Percentiles rank a stretch among this genome's conserved stretches.
Evolutionary conservation across 1,140 invertebrate genomes (phyloP).

Genomic region (Pemphigus obesinymphae): DNA sequence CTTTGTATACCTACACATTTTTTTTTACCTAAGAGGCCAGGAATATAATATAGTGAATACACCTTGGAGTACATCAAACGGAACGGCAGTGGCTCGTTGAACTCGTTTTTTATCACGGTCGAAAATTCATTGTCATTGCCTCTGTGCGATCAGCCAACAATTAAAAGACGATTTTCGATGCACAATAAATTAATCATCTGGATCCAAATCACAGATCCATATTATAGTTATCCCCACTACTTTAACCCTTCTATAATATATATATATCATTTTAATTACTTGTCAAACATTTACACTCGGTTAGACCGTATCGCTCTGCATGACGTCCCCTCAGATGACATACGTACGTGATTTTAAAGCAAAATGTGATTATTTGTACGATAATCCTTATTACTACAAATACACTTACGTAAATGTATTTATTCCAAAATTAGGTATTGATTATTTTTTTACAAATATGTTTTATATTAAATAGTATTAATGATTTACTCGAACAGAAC

Average conservation of each 20-base stretch:
- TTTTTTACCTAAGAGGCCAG: too few relatives aligned
- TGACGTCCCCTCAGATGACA: neutral
- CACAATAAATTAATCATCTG: conserved; percentile 40
- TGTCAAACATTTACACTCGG: conserved; percentile 31
- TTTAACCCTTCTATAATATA: neutral
- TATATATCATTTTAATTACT: conserved; percentile 14
- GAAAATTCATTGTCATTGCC: conserved; percentile 24
- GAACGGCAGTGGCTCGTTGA: conserved; percentile 30
- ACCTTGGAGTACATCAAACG: neutral
- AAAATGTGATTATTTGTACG: neutral
- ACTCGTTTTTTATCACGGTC: conserved; percentile 8
- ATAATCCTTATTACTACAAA: too few relatives aligned
- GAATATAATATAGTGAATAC: neutral
- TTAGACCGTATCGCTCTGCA: conserved; percentile 2
- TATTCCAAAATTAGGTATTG: too few relatives aligned
- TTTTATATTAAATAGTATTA: too few relatives aligned
- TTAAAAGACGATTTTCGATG: conserved; percentile 34
- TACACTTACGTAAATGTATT: too few relatives aligned
- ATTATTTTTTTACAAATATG: too few relatives aligned
- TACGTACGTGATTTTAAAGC: neutral
- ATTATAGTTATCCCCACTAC: neutral
- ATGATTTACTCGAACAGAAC: too few relatives aligned
- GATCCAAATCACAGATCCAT: neutral
- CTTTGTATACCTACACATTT: too few relatives aligned
- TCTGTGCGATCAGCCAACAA: neutral